Evolutionary conservation across 2,113 vertebrate species (phyloP).

Genomic region (Mellivora capensis): DNA sequence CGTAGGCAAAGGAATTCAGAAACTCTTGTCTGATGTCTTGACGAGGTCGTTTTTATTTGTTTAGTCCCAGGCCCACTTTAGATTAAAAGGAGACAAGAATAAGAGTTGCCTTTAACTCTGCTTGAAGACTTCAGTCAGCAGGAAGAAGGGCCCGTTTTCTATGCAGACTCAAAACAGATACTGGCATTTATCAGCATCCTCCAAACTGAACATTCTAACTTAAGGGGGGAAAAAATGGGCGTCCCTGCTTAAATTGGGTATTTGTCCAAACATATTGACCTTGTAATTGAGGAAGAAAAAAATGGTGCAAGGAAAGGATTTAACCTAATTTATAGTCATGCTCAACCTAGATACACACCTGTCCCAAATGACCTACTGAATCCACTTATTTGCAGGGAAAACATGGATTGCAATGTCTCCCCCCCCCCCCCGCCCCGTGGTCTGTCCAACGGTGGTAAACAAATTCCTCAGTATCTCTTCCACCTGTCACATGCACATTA

Average conservation of each 20-base stretch:
- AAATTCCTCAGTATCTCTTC: slow-evolving; percentile 30
- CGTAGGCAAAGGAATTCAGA: slow-evolving; percentile 35
- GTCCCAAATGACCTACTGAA: slow-evolving; percentile 56
- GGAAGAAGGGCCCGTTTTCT: background rate
- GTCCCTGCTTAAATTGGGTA: background rate
- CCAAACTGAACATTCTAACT: background rate
- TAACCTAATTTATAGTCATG: slow-evolving; percentile 70
- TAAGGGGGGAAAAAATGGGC: background rate
- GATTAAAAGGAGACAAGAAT: background rate
- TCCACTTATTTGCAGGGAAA: slow-evolving; percentile 7
- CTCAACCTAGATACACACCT: slow-evolving; percentile 75
- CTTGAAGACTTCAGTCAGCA: slow-evolving; percentile 18
- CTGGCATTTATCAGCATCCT: background rate
- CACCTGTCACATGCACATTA: slow-evolving; percentile 40
- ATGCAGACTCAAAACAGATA: background rate
- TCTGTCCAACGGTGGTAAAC: slow-evolving; percentile 30
- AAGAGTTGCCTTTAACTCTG: slow-evolving; percentile 9
- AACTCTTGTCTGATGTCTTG: background rate
- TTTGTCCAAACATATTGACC: slow-evolving; percentile 34
- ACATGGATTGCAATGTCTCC: background rate
- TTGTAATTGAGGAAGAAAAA: slow-evolving; percentile 6
- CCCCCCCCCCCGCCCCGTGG: too few species aligned
- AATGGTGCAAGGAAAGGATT: slow-evolving; percentile 4
- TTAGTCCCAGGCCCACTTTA: background rate
- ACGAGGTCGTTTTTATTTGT: background rate